Evolutionary conservation across 1,140 invertebrate genomes (phyloP), one percentile per base, ranked within the genome.

Genomic region (Polyergus mexicanus): DNA sequence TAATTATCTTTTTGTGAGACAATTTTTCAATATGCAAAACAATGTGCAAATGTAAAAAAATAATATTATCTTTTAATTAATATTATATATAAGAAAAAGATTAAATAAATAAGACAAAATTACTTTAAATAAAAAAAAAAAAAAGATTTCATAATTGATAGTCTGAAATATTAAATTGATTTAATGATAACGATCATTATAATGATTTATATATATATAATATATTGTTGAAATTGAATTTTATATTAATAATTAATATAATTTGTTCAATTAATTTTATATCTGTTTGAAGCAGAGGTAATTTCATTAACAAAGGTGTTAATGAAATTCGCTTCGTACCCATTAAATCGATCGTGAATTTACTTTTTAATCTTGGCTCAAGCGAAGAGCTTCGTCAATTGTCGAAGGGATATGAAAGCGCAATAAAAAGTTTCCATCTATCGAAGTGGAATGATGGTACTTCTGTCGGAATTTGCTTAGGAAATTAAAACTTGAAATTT

Each of bases 401-500:
- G 63, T 69, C n/a, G 16, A 80, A 56, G 22, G 54, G 22, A 80
- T 69, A 58, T 80, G 65, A 69, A 80, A 80, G 65, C 32, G 28
- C 22, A 80, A 58, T 80, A 69, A 80, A 69, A 80, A 69, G 38
- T 51, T 41, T 13, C 16, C 38, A 28, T 13, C 51, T 32, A n/a
- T 68, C 44, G 10, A 80, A 58, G 8, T 7, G 65, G 51, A 69
- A 80, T 41, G 22, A 19, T 19, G 35, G 35, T 6, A 65, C 22
- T 69, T 69, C 3, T 4, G 4, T 1, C 10, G n/a, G 22, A 19
- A 8, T 28, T 54, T 56, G 16, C 22, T 1, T 65, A 35, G 7
- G 32, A 56, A 80, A 80, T 56, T 28, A 80, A 58, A 69, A 47
- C 7, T 69, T 80, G 41, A 80, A 54, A 80, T 69, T 80, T 38